Evolutionary conservation across 1,140 invertebrate species (phyloP), one percentile per base, ranked within the genome.

Genomic region (Philaenus spumarius): DNA sequence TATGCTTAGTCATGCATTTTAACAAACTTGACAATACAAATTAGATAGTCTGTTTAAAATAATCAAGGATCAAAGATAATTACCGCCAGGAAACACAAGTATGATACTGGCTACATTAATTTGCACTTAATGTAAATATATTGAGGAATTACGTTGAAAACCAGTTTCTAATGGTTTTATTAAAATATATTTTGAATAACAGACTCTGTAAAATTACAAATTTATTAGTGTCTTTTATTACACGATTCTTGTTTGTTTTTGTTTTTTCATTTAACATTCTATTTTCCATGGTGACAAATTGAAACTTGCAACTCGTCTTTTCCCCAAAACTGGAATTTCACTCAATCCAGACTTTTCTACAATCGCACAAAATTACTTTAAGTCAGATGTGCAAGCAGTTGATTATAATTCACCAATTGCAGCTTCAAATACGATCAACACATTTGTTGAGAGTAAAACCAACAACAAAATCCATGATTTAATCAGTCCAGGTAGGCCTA

Each of bases 361-460:
- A 0, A 37, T 69, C 34, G 72, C 80, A 15, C 68, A 67, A 55
- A 63, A 78, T 37, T 64, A 72, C 53, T 86, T 82, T 62, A 50
- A 72, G 17, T 77, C 80, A 0, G 74, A 77, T 45, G 70, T 78
- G 2, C 67, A 81, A 58, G 68, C 69, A 23, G 58, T 86, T 1
- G 70, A 85, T 69, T 86, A 85, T 64, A 50, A 73, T 46, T 71
- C 57, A 34, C 60, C 67, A 42, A 63, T 67, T 9, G 68, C 76
- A 15, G 75, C 79, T 1, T 59, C 73, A 9, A 26, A 66, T 7
- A 68, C 63, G 5, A 87, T 90, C 7, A 90, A 90, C 67, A 55
- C 62, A 5, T 90, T 84, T 87, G 82, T 91, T 2, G 78, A 82
- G 66, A 65, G 76, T n/a, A 78, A 85, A 69, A 93, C 90, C 0